Base-by-base conservation (phyloP, 1,140 invertebrate genomes). In the Odontomachus brunneus region DNA sequence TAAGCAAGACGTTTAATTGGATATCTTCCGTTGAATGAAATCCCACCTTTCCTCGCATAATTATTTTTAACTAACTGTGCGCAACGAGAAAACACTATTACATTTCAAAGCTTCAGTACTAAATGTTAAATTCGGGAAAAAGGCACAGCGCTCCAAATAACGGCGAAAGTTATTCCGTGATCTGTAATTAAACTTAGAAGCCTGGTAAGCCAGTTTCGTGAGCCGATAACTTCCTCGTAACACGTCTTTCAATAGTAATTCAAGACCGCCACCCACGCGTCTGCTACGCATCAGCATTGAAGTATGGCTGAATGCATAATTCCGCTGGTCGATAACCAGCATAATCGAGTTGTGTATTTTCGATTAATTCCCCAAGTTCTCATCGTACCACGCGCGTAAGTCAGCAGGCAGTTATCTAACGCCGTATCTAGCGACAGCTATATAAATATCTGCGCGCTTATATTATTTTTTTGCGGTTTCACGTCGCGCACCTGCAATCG, bases 231-330 rank as follows among this genome's bases (percentile, higher is more conserved):
- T 71, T 71, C 33, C 75, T 69, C 33, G 22, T 57, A 59, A 49
- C 3, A 29, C 75, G 33, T 80, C 33, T 78, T 63, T 69, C 51
- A 57, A 19, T 17, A 80, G 65, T 69, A 63, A 82, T 82, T 62
- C 69, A 74, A 74, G 78, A 82, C 66, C 57, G 57, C 15, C 69
- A 19, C 78, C 81, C 71, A 83, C 82, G 80, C 84, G 84, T 81
- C 72, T 60, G 48, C n/a, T 59, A 69, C 75, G 65, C 51, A 80
- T 80, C 65, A 71, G 65, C 75, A 80, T 80, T n/a, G 11, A 80
- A 71, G 65, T 80, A 80, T 57, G 65, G 63, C 63, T 26, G 65
- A 80, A 63, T 80, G 65, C 65, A 71, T 80, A 80, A 80, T 69
- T 78, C 22, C n/a, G n/a, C 22, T 51, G 65, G n/a, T 14, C 63